Conservation (phyloP, 2,888 invertebrate genomes). For the Boloria selene region DNA sequence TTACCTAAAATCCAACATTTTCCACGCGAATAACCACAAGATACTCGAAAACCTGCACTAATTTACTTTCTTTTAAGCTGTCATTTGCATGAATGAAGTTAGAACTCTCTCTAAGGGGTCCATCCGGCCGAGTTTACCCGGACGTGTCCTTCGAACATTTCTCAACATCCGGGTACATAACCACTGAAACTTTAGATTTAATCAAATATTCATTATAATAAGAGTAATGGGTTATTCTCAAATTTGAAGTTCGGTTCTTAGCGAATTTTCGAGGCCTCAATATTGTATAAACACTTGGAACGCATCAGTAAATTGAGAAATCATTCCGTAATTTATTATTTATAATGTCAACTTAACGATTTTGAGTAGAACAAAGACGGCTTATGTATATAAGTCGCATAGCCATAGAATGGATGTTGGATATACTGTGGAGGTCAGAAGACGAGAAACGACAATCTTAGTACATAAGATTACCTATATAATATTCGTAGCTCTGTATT, state of each 20-base stretch:
- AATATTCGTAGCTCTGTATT: too few species aligned
- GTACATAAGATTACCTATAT: too few species aligned
- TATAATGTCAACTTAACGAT: too few species aligned
- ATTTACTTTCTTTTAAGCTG: slow-evolving; percentile 35
- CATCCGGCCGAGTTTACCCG: slow-evolving; percentile 16
- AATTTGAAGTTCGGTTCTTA: slow-evolving; percentile 16
- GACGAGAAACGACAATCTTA: too few species aligned
- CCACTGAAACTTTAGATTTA: slow-evolving; percentile 18
- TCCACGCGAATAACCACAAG: slow-evolving; percentile 26
- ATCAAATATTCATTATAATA: slow-evolving; percentile 23
- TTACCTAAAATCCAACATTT: slow-evolving; percentile 15
- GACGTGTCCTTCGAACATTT: slow-evolving; percentile 15
- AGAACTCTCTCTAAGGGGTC: slow-evolving; percentile 21
- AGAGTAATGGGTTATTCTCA: slow-evolving; percentile 8
- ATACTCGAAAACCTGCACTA: slow-evolving; percentile 26
- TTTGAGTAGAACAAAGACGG: too few species aligned
- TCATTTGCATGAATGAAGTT: slow-evolving; percentile 32
- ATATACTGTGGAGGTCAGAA: too few species aligned
- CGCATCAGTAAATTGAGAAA: not conserved
- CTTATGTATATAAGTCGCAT: too few species aligned
- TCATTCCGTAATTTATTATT: too few species aligned
- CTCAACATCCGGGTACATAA: slow-evolving; percentile 13
- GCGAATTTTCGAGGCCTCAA: slow-evolving; percentile 8
- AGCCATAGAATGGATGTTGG: too few species aligned
- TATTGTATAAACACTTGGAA: slow-evolving; percentile 3